These are phyloP conservation scores for Scaptodrosophila lebanonensis DNA, from an alignment of 1,140 invertebrate genomes.

Conservation along the genomic window DNA sequence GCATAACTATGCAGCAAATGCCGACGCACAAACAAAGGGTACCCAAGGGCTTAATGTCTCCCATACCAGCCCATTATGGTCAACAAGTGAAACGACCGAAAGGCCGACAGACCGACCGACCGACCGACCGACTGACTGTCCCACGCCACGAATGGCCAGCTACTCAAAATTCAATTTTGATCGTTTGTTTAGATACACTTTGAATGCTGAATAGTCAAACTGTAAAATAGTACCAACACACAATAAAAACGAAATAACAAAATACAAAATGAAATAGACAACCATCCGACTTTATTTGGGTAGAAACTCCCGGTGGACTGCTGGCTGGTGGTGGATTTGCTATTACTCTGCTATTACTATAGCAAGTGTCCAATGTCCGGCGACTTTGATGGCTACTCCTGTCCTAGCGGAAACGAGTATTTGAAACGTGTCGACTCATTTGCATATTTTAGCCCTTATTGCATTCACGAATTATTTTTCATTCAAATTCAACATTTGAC, in stretches of 20 bases:
- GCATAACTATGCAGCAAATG: not conserved
- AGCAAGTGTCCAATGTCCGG: slow-evolving; percentile 59
- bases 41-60: slow-evolving; percentile 22
- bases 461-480: slow-evolving; percentile 33
- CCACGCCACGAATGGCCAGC: too few relatives aligned
- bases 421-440: slow-evolving; percentile 67
- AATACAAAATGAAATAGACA: slow-evolving; percentile 27
- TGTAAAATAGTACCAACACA: slow-evolving; percentile 17
- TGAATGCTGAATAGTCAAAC: slow-evolving; percentile 43
- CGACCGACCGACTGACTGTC: too few relatives aligned
- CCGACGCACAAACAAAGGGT: slow-evolving; percentile 28
- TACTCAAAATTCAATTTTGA: slow-evolving; percentile 29
- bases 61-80: slow-evolving; percentile 29
- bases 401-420: slow-evolving; percentile 50
- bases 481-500: slow-evolving; percentile 40
- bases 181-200: slow-evolving; percentile 45
- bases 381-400: too few relatives aligned
- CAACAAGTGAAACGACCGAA: slow-evolving; percentile 45
- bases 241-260: slow-evolving; percentile 24
- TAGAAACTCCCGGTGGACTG: slow-evolving; percentile 39
- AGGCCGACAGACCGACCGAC: too few relatives aligned
- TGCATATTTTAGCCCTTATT: slow-evolving; percentile 56
- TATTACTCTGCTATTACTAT: slow-evolving; percentile 21
- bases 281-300: slow-evolving; percentile 42
- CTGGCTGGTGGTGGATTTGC: slow-evolving; percentile 40